Percentiles rank a stretch among this genome's conserved stretches.
phyloP scores from a whole-genome alignment of 2,888 invertebrate genomes.

The Meteorus colon region DNA sequence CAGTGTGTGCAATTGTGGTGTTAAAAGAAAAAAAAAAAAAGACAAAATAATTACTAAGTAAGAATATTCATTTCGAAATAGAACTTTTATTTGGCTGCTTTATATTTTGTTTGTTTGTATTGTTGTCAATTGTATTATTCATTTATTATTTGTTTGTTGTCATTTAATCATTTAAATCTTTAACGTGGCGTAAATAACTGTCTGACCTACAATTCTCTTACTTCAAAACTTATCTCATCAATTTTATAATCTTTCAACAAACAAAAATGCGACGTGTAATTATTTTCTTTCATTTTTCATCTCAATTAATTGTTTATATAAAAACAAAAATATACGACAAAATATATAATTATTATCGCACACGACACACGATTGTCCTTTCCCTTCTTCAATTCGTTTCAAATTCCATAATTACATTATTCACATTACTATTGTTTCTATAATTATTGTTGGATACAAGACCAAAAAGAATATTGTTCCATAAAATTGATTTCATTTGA shows the following conservation, averaged over 20 bases:
- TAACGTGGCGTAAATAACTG: constrained; percentile 51
- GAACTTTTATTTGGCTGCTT: constrained; percentile 64
- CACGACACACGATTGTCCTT: constrained; percentile 48
- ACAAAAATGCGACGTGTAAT: too few species aligned
- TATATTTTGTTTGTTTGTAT: constrained; percentile 51
- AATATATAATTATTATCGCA: constrained; percentile 53
- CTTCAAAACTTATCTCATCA: not conserved
- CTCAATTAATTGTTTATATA: too few species aligned
- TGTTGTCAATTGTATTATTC: constrained; percentile 36
- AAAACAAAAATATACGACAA: not conserved
- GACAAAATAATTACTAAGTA: constrained; percentile 71
- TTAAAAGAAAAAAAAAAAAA: constrained; percentile 54
- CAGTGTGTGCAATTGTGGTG: constrained; percentile 15
- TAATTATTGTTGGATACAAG: constrained; percentile 19
- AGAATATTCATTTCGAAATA: constrained; percentile 63
- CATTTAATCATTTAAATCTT: constrained; percentile 16
- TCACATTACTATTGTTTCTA: constrained; percentile 9
- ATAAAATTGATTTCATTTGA: constrained; percentile 17
- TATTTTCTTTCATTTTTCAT: too few species aligned
- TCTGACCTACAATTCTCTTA: constrained; percentile 37
- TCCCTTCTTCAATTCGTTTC: not conserved
- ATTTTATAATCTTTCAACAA: not conserved
- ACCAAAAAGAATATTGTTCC: not conserved
- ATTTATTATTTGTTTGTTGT: constrained; percentile 46
- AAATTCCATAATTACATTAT: not conserved